A percentile compares a stretch with the other conserved stretches of the same genome.
Conservation (phyloP, 2,113 vertebrate species). For the Rhinoderma darwinii region DNA sequence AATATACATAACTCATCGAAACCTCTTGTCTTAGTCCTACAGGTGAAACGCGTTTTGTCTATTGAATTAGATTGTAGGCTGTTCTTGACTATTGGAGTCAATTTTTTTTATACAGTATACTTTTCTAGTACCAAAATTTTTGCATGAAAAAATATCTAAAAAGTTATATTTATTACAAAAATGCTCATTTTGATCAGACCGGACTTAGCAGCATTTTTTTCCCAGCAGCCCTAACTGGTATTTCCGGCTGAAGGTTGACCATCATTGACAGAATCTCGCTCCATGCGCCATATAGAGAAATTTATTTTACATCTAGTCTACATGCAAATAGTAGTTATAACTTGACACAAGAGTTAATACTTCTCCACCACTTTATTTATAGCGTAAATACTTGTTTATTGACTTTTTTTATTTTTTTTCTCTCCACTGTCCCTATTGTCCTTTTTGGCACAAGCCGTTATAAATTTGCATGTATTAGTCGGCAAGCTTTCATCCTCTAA, state of each 20-base stretch:
- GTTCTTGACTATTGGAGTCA: not conserved
- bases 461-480: conserved; percentile 6
- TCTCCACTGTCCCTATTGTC: not conserved
- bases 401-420: not conserved
- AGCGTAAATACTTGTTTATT: not conserved
- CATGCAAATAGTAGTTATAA: not conserved
- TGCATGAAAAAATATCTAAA: too few species aligned
- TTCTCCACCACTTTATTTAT: not conserved
- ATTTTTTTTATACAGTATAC: not conserved
- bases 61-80: not conserved
- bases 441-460: not conserved
- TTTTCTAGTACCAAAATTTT: not conserved
- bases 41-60: not conserved
- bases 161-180: too few species aligned
- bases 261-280: not conserved
- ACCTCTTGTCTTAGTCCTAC: not conserved
- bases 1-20: not conserved
- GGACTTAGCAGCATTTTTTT: too few species aligned
- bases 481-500: not conserved
- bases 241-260: not conserved
- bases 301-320: too few species aligned
- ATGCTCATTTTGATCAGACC: too few species aligned
- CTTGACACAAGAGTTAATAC: not conserved
- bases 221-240: too few species aligned
- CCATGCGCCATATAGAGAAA: not conserved